Percentiles rank a stretch among this genome's conserved stretches.
These are phyloP conservation scores for Ommatoiulus sabulosus DNA, from an alignment of 2,888 invertebrate species.

Conservation along the genomic window DNA sequence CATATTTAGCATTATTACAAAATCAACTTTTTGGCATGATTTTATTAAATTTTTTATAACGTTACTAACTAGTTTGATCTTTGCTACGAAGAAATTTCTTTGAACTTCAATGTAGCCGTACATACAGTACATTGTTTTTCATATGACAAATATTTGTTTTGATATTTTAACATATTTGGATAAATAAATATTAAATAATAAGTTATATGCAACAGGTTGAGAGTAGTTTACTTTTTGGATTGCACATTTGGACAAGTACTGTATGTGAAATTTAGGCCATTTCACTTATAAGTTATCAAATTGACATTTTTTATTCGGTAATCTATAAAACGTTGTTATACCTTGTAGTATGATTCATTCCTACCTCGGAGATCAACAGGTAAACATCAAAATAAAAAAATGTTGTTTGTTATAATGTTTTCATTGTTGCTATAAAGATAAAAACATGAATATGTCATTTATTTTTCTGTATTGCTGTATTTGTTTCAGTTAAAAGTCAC, in stretches of 20 bases:
- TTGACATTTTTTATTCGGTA: not conserved
- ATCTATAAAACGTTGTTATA: not conserved
- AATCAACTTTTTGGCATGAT: too few relatives aligned
- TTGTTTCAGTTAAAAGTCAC: conserved; percentile 56
- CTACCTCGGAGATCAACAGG: not conserved
- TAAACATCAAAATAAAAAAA: not conserved
- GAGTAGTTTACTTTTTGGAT: not conserved
- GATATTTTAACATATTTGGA: not conserved
- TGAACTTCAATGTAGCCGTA: too few relatives aligned
- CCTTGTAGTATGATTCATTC: not conserved
- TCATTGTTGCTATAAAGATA: not conserved
- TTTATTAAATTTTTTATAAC: too few relatives aligned
- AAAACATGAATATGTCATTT: not conserved
- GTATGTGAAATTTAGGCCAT: not conserved
- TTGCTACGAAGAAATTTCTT: too few relatives aligned
- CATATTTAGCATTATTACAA: too few relatives aligned
- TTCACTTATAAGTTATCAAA: conserved; percentile 10
- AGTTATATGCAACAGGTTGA: not conserved
- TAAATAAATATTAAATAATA: too few relatives aligned
- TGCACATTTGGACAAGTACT: not conserved
- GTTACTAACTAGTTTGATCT: too few relatives aligned
- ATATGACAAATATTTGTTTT: too few relatives aligned
- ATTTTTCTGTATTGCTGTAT: not conserved
- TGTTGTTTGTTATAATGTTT: not conserved
- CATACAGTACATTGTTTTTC: too few relatives aligned